phyloP scores from a whole-genome alignment of 2,888 invertebrate genomes.

The Tenthredo scrophulariae region DNA sequence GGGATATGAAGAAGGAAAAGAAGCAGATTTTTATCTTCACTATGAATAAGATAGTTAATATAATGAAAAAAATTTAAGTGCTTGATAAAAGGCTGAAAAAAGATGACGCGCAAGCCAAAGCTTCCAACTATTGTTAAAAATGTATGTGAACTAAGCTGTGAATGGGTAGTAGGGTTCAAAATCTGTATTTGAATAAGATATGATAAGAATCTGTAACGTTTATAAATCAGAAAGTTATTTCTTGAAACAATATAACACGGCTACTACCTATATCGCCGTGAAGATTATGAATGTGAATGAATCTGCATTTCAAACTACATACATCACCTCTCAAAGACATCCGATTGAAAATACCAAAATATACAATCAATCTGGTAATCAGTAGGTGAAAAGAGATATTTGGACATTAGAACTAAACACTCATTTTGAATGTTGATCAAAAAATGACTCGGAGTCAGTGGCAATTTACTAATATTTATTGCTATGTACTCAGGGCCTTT shows the following conservation, averaged over 20 bases:
- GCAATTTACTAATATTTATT: not conserved
- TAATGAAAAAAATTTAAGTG: not conserved
- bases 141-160: too few species aligned
- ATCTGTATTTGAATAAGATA: slow-evolving; percentile 33
- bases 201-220: not conserved
- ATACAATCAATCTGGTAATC: slow-evolving; percentile 4
- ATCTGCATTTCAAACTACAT: not conserved
- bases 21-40: too few species aligned
- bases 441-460: not conserved
- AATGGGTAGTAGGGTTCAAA: not conserved
- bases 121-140: not conserved
- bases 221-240: not conserved
- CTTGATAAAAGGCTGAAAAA: not conserved
- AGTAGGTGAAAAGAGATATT: not conserved
- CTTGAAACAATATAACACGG: slow-evolving; percentile 12
- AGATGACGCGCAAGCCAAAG: not conserved
- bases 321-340: not conserved
- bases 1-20: too few species aligned
- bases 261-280: not conserved
- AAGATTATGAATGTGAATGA: slow-evolving; percentile 28
- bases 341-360: not conserved
- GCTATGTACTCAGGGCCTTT: not conserved
- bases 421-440: not conserved
- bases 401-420: not conserved
- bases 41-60: too few species aligned